Evolutionary conservation across 2,797 vertebrate genomes (phyloP).

Genomic region (Aselliscus stoliczkanus): DNA sequence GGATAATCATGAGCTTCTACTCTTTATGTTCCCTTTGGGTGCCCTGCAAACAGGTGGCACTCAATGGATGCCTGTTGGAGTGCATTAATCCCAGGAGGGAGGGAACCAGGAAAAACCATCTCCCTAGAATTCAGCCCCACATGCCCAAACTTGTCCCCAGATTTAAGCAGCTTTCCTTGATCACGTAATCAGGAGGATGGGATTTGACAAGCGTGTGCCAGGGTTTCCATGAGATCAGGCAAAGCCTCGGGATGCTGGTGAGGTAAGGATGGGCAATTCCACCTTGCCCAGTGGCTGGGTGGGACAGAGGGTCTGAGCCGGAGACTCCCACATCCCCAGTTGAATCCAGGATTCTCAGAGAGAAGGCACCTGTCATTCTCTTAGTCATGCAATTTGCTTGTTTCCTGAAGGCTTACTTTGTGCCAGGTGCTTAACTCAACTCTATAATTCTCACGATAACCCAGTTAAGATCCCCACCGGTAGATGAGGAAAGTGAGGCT

Average conservation of each 20-base stretch:
- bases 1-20: too few relatives aligned
- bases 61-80: neutral
- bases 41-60: neutral
- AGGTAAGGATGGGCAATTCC: neutral
- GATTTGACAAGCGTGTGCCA: constrained; percentile 42
- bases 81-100: neutral
- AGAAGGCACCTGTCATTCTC: neutral
- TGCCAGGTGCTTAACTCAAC: neutral
- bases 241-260: neutral
- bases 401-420: neutral
- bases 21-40: neutral
- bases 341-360: neutral
- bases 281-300: too few relatives aligned
- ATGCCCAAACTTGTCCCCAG: constrained; percentile 41
- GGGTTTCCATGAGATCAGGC: constrained; percentile 53
- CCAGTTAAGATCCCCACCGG: neutral
- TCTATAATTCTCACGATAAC: neutral
- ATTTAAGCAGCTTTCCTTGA: constrained; percentile 63
- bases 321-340: neutral
- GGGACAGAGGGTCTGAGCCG: rapidly evolving
- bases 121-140: neutral
- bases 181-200: constrained; percentile 51
- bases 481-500: neutral
- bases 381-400: neutral
- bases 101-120: neutral